Evolutionary conservation across 2,113 vertebrate species (phyloP).

Genomic region (Pandion haliaetus): DNA sequence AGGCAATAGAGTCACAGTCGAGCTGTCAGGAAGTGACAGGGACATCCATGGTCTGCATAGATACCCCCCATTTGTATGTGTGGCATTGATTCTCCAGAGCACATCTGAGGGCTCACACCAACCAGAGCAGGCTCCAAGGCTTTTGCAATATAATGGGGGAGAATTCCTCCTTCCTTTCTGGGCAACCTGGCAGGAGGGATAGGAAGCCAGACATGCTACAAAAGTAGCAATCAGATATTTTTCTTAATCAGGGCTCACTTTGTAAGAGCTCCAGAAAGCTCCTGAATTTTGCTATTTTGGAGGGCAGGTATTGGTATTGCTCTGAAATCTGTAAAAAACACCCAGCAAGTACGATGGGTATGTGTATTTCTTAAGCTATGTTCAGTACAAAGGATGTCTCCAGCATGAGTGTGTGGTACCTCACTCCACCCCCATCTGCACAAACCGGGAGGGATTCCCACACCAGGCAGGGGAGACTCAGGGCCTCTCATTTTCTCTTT

Average conservation of each 20-base stretch:
- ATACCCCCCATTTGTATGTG: rapidly evolving
- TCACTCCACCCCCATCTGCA: background rate
- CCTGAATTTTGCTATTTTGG: background rate
- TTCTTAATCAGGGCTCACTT: background rate
- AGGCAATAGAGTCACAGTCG: background rate
- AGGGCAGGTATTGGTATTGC: background rate
- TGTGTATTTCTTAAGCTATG: background rate
- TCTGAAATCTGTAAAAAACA: background rate
- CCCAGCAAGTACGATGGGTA: background rate
- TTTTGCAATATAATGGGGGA: background rate
- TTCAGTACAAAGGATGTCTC: background rate
- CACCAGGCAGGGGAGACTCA: background rate
- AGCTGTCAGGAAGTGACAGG: background rate
- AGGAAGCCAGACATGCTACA: background rate
- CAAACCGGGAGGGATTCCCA: background rate
- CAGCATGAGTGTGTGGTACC: background rate
- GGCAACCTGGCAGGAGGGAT: background rate
- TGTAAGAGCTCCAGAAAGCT: background rate
- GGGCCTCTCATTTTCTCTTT: background rate
- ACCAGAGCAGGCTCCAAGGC: background rate
- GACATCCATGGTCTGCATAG: background rate
- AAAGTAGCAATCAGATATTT: background rate
- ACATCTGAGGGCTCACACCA: background rate
- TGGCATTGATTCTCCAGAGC: background rate
- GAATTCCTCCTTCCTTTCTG: background rate